Evolutionary conservation across 2,797 vertebrate genomes (phyloP), one percentile per base, ranked within the genome.

Genomic region (Aplochiton taeniatus): DNA sequence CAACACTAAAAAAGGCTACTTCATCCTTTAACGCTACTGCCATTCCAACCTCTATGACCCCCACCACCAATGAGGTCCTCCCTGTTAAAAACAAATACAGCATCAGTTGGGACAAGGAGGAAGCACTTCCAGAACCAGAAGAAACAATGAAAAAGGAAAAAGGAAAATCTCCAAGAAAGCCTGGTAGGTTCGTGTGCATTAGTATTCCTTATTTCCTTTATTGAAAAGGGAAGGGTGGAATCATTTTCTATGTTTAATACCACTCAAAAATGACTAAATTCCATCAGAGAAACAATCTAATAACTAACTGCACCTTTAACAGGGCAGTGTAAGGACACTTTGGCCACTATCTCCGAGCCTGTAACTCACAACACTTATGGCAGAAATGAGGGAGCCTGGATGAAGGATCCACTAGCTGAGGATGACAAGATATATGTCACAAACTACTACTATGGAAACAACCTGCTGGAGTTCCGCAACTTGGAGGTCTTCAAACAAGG

Each of bases 371-470:
- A 98, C 88, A 96, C 92, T 0, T 99, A 95, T 0, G 98, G 98
- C 55, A 93, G 88, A 67, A 96, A 91, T 0, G 97, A 99, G 77
- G 98, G 97, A 0, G 96, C 98, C 1, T 99, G 98, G 98, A 99
- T 99, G 97, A 99, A 98, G 88, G 98, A 99, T 72, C 95, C 98
- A 0, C 85, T 95, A 73, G 94, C 95, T n/a, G 85, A 68, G 43
- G 91, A 94, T 6, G 92, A 95, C 72, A 93, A 94, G 68, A 99
- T 99, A 66, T 99, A 97, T 0, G 93, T 99, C 48, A 95, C 97
- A 67, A 97, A 98, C 81, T 96, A 95, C 74, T 96, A 95, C 76
- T 98, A 98, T 0, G 98, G 98, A 73, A 98, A 96, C 88, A 96
- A 94, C 0, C 89, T 99, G 58, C 89, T 98, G 70, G 98, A 99